A percentile compares a stretch with the other conserved stretches of the same genome.
phyloP scores from a whole-genome alignment of 2,888 invertebrate genomes.

The Acanthosepion esculentum region DNA sequence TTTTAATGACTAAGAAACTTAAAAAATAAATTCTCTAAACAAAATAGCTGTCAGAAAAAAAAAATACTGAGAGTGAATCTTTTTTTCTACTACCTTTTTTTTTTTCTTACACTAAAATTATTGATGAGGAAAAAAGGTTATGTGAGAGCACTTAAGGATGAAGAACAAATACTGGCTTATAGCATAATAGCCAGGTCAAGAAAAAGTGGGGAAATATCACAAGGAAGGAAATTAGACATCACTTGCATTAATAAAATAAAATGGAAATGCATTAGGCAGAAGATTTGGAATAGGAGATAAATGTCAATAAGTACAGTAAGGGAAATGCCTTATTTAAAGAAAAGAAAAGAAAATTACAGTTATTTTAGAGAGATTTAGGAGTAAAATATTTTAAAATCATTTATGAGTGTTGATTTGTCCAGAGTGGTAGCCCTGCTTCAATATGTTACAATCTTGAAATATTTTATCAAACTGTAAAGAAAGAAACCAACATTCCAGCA shows the following conservation, averaged over 20 bases:
- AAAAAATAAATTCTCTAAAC: too few species aligned
- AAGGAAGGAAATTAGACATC: conserved; percentile 1
- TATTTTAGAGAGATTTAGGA: background rate
- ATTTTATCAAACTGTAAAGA: background rate
- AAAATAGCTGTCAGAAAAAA: background rate
- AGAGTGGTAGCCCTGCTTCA: background rate
- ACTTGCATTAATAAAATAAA: background rate
- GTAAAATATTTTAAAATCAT: background rate
- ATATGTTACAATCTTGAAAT: background rate
- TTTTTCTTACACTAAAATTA: background rate
- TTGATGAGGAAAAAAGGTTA: background rate
- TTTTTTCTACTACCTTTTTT: background rate
- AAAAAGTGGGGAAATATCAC: conserved; percentile 7
- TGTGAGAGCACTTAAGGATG: background rate
- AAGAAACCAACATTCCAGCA: background rate
- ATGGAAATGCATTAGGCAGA: background rate
- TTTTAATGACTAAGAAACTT: too few species aligned
- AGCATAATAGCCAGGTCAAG: background rate
- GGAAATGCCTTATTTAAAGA: background rate
- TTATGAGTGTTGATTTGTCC: background rate
- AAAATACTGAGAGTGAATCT: background rate
- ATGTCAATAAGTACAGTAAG: background rate
- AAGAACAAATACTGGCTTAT: background rate
- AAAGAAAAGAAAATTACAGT: background rate
- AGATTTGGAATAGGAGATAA: background rate